A percentile compares a stretch with the other conserved stretches of the same genome.
phyloP scores from a whole-genome alignment of 2,888 invertebrate species.

The Drosophila parthenogenetica region DNA sequence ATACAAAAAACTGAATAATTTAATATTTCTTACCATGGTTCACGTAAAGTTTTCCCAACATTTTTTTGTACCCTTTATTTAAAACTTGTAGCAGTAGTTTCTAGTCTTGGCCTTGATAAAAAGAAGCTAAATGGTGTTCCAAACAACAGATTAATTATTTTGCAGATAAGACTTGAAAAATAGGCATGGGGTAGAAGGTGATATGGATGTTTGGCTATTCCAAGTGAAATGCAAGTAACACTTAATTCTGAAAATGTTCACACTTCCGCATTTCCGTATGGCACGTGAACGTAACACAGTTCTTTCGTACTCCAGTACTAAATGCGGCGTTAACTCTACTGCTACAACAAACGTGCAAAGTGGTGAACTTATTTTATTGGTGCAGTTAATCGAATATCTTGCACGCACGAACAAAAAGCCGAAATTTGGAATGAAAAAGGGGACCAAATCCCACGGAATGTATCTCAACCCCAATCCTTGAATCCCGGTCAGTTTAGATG shows the following conservation, averaged over 20 bases:
- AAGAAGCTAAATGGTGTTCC: no score
- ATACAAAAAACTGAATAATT: no score
- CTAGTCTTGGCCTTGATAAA: no score
- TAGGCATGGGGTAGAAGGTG: neutral
- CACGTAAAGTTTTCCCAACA: no score
- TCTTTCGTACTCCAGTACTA: no score
- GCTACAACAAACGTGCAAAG: constrained; percentile 9
- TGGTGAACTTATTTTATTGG: constrained; percentile 36
- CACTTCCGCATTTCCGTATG: constrained; percentile 54
- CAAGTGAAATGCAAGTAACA: constrained; percentile 27
- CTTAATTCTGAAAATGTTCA: constrained; percentile 61
- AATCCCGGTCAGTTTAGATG: neutral
- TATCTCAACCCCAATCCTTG: constrained; percentile 9
- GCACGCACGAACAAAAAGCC: constrained; percentile 66
- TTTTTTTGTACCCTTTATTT: no score
- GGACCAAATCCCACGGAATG: constrained; percentile 2
- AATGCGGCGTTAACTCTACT: neutral
- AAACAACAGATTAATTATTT: neutral
- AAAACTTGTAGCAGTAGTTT: no score
- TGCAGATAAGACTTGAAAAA: neutral
- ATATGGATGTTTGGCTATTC: neutral
- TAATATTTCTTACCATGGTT: no score
- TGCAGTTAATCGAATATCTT: constrained; percentile 67
- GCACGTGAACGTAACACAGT: constrained; percentile 57
- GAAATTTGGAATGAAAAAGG: constrained; percentile 16